A percentile compares a stretch with the other conserved stretches of the same genome.
These are phyloP conservation scores for Furcula furcula DNA, from an alignment of 2,888 invertebrate species.

Conservation along the genomic window DNA sequence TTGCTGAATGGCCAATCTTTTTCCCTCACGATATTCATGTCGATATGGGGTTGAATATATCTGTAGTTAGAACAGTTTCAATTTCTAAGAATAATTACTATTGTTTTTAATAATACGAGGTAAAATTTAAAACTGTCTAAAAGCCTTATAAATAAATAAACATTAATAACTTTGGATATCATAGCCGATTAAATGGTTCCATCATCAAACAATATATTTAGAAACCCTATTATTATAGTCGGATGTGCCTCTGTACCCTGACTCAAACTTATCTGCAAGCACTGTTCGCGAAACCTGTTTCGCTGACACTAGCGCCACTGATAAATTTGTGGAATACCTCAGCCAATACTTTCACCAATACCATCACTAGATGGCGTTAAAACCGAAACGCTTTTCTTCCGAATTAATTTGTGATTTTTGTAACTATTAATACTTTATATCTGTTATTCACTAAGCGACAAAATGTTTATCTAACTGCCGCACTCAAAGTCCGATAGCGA, in stretches of 20 bases:
- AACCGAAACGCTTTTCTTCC: neutral
- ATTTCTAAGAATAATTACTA: too few relatives aligned
- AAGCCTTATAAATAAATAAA: constrained; percentile 18
- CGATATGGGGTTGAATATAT: too few relatives aligned
- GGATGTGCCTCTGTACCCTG: too few relatives aligned
- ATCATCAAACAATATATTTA: constrained; percentile 67
- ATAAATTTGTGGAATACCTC: too few relatives aligned
- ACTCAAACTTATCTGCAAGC: too few relatives aligned
- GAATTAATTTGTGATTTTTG: neutral
- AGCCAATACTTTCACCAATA: constrained; percentile 4
- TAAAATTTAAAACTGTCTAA: constrained; percentile 9
- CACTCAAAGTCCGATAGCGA: too few relatives aligned
- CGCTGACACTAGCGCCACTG: neutral
- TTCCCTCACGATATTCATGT: too few relatives aligned
- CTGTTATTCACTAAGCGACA: neutral
- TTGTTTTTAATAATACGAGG: constrained; percentile 6
- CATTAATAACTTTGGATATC: constrained; percentile 64
- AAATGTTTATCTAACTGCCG: neutral
- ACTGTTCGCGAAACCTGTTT: constrained; percentile 1
- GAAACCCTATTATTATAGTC: constrained; percentile 57
- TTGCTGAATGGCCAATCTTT: too few relatives aligned
- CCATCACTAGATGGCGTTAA: constrained; percentile 7
- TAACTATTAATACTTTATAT: neutral
- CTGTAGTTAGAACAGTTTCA: too few relatives aligned
- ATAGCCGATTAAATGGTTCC: constrained; percentile 60